A percentile compares a stretch with the other conserved stretches of the same genome.
Conservation (phyloP, 2,888 invertebrate species). For the Hedychridium roseum region DNA sequence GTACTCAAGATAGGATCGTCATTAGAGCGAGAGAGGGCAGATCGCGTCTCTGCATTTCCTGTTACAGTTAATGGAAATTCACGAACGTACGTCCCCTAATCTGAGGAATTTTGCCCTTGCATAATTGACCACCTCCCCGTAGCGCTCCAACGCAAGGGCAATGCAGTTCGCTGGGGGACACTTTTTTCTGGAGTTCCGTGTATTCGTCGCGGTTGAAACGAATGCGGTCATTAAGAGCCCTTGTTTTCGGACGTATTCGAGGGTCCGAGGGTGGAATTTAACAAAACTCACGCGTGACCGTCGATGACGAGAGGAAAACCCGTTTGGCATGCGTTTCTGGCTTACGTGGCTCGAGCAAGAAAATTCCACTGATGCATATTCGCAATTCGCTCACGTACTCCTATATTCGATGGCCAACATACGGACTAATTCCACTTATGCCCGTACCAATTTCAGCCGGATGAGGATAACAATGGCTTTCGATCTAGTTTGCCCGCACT, state of each 20-base stretch:
- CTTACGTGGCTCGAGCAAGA: slow-evolving; percentile 24
- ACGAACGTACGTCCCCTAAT: slow-evolving; percentile 54
- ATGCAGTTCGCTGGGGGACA: no score
- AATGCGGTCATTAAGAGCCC: no score
- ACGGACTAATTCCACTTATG: slow-evolving; percentile 27
- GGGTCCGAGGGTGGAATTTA: no score
- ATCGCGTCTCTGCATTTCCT: slow-evolving; percentile 48
- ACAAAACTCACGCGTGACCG: slow-evolving; percentile 44
- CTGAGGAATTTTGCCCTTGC: slow-evolving; percentile 50
- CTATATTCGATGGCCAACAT: slow-evolving; percentile 23
- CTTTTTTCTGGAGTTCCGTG: no score
- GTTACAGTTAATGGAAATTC: slow-evolving; percentile 61
- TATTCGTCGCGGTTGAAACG: no score
- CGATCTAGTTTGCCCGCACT: no score
- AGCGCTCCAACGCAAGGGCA: slow-evolving; percentile 22
- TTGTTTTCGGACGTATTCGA: no score
- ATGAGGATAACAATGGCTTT: slow-evolving; percentile 35
- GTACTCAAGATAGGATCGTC: slow-evolving; percentile 55
- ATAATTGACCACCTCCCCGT: slow-evolving; percentile 13
- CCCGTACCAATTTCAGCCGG: no score
- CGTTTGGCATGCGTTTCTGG: slow-evolving; percentile 34
- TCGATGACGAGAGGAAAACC: slow-evolving; percentile 30
- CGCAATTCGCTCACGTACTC: slow-evolving; percentile 28
- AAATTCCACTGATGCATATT: slow-evolving; percentile 17
- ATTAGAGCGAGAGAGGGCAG: slow-evolving; percentile 44